These are phyloP conservation scores for Lepidonotus clava DNA, from an alignment of 2,888 invertebrate species.

Conservation along the genomic window DNA sequence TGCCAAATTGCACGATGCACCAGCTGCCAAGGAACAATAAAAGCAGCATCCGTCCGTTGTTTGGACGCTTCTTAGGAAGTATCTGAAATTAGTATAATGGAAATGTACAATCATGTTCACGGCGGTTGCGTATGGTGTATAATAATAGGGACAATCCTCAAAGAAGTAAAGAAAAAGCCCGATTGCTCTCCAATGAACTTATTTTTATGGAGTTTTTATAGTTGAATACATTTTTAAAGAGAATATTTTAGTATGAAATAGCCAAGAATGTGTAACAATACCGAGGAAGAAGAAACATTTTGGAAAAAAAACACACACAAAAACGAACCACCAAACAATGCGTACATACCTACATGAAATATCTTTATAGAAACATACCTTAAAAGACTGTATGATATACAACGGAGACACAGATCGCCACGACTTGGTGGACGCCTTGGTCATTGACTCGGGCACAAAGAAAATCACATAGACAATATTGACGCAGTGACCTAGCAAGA, in stretches of 20 bases:
- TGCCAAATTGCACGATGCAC: not conserved
- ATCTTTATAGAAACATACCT: not conserved
- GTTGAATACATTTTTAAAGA: not conserved
- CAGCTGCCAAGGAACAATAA: not conserved
- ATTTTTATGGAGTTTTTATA: not conserved
- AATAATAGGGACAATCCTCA: too few relatives aligned
- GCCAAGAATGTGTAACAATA: not conserved
- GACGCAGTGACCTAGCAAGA: not conserved
- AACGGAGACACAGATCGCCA: not conserved
- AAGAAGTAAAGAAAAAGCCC: not conserved
- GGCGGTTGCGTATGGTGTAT: too few relatives aligned
- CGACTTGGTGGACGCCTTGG: not conserved
- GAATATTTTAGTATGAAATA: not conserved
- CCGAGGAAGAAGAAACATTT: not conserved
- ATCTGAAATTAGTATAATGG: too few relatives aligned
- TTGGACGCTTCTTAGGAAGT: not conserved
- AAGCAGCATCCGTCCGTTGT: not conserved
- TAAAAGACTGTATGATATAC: not conserved
- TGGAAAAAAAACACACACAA: not conserved
- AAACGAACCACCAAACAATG: not conserved
- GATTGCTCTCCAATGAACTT: not conserved
- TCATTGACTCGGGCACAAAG: constrained; percentile 2
- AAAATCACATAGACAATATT: not conserved
- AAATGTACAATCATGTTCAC: too few relatives aligned
- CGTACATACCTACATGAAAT: not conserved